Percentiles rank a stretch among this genome's conserved stretches.
phyloP scores from a whole-genome alignment of 2,113 vertebrate genomes.

The Serilophus lunatus region DNA sequence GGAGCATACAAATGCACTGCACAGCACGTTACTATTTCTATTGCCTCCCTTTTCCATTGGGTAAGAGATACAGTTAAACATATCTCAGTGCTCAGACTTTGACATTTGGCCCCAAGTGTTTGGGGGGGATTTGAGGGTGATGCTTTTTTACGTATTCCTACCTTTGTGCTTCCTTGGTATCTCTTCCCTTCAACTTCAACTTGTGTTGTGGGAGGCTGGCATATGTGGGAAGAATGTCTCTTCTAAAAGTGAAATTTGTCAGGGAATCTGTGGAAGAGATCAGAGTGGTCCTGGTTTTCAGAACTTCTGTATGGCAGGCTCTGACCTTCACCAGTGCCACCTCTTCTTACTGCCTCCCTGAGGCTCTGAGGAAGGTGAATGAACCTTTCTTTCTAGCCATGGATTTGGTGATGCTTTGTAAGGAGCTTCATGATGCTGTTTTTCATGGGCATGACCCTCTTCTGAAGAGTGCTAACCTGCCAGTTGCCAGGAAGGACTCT shows the following conservation, averaged over 20 bases:
- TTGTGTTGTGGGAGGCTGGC: background rate
- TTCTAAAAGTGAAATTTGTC: background rate
- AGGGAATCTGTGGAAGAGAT: background rate
- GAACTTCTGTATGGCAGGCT: background rate
- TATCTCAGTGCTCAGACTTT: background rate
- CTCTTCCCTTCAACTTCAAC: background rate
- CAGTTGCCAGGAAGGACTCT: background rate
- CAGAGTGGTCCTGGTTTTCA: background rate
- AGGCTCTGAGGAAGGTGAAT: background rate
- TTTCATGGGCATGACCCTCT: background rate
- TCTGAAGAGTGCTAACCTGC: background rate
- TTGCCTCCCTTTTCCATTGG: background rate
- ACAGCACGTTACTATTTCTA: background rate
- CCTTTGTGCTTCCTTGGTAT: background rate
- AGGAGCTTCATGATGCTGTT: background rate
- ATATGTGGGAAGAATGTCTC: background rate
- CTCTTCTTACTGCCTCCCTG: background rate
- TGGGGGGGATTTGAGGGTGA: background rate
- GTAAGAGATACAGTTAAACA: background rate
- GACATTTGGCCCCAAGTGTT: fast-evolving
- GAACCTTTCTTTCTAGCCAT: background rate
- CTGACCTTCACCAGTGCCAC: background rate
- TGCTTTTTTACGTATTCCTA: background rate
- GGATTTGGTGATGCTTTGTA: background rate
- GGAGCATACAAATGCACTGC: background rate